These are phyloP conservation scores for Drosophila nigricruria DNA, from an alignment of 2,888 invertebrate species.

Conservation along the genomic window DNA sequence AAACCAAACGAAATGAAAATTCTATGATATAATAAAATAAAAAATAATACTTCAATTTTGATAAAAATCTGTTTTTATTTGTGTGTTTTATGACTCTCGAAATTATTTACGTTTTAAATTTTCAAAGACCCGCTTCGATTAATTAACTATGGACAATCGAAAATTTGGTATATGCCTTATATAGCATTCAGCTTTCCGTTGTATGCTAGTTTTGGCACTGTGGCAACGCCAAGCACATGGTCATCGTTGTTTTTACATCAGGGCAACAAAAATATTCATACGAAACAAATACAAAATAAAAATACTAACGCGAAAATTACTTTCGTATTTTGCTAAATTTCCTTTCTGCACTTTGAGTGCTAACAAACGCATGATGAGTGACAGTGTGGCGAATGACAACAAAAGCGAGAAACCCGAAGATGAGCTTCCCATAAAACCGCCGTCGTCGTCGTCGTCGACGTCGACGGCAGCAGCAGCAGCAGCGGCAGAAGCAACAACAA, in stretches of 20 bases:
- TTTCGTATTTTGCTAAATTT: neutral
- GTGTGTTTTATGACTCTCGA: slow-evolving; percentile 1
- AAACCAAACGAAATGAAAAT: slow-evolving; percentile 69
- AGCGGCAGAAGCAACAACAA: slow-evolving; percentile 6
- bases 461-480: slow-evolving; percentile 5
- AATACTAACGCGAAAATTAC: slow-evolving; percentile 9
- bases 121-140: neutral
- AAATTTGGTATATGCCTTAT: neutral
- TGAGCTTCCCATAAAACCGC: slow-evolving; percentile 2
- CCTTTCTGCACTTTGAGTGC: neutral
- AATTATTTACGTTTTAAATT: neutral
- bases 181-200: slow-evolving; percentile 25
- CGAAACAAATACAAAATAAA: slow-evolving; percentile 19
- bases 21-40: slow-evolving; percentile 71
- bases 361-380: slow-evolving; percentile 37
- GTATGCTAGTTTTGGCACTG: neutral
- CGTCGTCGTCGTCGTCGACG: slow-evolving; percentile 6
- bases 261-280: slow-evolving; percentile 21
- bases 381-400: slow-evolving; percentile 21
- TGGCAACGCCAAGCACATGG: slow-evolving; percentile 39
- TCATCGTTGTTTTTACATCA: slow-evolving; percentile 22
- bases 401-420: slow-evolving; percentile 8
- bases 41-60: slow-evolving; percentile 73
- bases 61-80: neutral
- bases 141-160: neutral